Conservation (phyloP, 1,140 invertebrate species). For the Cyclina sinensis region DNA sequence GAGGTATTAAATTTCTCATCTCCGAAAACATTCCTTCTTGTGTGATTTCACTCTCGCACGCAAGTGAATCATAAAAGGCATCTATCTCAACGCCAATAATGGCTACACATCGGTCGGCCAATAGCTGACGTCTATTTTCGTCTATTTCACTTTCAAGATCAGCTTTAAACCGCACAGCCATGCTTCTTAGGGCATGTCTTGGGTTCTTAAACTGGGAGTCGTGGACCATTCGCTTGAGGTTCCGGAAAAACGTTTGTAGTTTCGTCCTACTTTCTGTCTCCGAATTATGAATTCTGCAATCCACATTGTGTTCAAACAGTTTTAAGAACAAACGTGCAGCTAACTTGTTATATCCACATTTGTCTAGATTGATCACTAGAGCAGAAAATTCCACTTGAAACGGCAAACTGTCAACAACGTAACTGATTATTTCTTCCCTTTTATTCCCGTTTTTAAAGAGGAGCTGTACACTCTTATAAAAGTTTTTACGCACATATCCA, state of each 20-base stretch:
- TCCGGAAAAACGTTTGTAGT: constrained; percentile 25
- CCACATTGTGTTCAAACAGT: background rate
- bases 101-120: constrained; percentile 47
- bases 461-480: constrained; percentile 1
- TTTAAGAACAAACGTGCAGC: constrained; percentile 9
- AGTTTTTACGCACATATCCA: background rate
- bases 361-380: background rate
- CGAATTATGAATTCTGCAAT: constrained; percentile 15
- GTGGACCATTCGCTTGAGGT: constrained; percentile 46
- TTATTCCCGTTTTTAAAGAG: background rate
- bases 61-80: constrained; percentile 61
- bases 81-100: constrained; percentile 47
- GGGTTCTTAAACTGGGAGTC: constrained; percentile 52
- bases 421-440: constrained; percentile 3
- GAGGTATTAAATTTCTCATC: background rate
- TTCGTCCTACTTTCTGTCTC: constrained; percentile 40
- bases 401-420: background rate
- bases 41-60: constrained; percentile 60
- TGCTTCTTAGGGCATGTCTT: background rate
- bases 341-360: constrained; percentile 30
- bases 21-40: constrained; percentile 24
- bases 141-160: constrained; percentile 16
- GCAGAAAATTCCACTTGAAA: background rate
- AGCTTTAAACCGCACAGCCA: background rate
- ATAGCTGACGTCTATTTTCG: background rate